Evolutionary conservation across 2,888 invertebrate species (phyloP).

Genomic region (Cryptocephalus primarius): DNA sequence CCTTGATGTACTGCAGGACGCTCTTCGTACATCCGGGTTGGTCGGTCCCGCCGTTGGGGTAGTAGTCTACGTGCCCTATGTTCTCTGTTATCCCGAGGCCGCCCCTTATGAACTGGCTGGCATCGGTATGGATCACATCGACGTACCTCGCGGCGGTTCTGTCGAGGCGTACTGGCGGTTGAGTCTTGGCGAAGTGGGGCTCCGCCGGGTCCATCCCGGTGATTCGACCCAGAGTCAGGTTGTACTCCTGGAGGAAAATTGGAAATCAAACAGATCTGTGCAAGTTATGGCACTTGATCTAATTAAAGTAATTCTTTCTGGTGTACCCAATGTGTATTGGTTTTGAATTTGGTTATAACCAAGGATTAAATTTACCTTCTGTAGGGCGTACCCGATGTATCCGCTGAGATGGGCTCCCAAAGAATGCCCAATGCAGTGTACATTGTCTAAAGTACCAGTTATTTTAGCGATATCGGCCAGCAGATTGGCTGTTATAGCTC

Average conservation of each 20-base stretch:
- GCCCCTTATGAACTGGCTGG: constrained; percentile 62
- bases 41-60: constrained; percentile 76
- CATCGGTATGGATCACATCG: constrained; percentile 84
- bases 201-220: constrained; percentile 88
- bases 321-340: no score
- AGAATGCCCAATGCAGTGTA: constrained; percentile 81
- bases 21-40: constrained; percentile 59
- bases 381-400: constrained; percentile 69
- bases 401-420: constrained; percentile 77
- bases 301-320: no score
- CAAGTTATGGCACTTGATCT: neutral
- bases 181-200: constrained; percentile 77
- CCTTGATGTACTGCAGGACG: constrained; percentile 53
- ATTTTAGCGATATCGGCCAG: constrained; percentile 36
- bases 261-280: neutral
- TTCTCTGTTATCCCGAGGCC: constrained; percentile 72
- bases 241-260: constrained; percentile 44
- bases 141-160: constrained; percentile 80
- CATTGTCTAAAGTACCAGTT: constrained; percentile 48
- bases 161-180: constrained; percentile 71
- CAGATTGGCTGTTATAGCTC: constrained; percentile 71
- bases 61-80: constrained; percentile 85
- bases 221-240: constrained; percentile 64
- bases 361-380: constrained; percentile 38
- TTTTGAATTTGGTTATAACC: no score